phyloP scores from a whole-genome alignment of 2,797 vertebrate genomes.

The Falco berigora region DNA sequence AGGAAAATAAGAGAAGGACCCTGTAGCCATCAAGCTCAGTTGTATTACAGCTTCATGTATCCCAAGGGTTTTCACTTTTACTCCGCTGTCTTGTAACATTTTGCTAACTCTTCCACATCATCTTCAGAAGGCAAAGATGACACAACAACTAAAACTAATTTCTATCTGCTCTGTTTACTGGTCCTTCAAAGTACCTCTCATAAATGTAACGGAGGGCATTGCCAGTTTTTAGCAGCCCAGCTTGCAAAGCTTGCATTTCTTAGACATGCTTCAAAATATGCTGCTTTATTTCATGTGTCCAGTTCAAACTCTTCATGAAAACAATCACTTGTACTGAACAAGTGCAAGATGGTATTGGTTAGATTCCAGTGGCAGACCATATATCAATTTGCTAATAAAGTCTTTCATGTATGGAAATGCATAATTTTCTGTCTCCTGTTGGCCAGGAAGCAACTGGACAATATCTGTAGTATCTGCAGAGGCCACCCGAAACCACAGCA shows the following conservation, averaged over 20 bases:
- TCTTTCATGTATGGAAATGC: neutral
- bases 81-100: constrained; percentile 19
- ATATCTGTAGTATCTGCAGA: neutral
- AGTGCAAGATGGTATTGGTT: neutral
- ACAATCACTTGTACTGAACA: neutral
- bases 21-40: constrained; percentile 33
- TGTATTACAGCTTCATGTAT: neutral
- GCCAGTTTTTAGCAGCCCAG: constrained; percentile 19
- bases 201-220: constrained; percentile 14
- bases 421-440: neutral
- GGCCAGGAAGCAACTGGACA: neutral
- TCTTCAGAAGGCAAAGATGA: constrained; percentile 43
- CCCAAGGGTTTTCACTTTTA: constrained; percentile 55
- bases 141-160: constrained; percentile 60
- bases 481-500: neutral
- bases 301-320: neutral
- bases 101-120: neutral
- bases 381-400: neutral
- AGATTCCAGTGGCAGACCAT: neutral
- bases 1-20: constrained; percentile 9
- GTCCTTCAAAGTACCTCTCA: constrained; percentile 16
- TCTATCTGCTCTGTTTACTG: neutral
- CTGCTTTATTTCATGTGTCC: neutral
- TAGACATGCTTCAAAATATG: neutral
- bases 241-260: neutral